Evolutionary conservation across 2,888 invertebrate species (phyloP), one percentile per base, ranked within the genome.

Genomic region (Philaethria dido): DNA sequence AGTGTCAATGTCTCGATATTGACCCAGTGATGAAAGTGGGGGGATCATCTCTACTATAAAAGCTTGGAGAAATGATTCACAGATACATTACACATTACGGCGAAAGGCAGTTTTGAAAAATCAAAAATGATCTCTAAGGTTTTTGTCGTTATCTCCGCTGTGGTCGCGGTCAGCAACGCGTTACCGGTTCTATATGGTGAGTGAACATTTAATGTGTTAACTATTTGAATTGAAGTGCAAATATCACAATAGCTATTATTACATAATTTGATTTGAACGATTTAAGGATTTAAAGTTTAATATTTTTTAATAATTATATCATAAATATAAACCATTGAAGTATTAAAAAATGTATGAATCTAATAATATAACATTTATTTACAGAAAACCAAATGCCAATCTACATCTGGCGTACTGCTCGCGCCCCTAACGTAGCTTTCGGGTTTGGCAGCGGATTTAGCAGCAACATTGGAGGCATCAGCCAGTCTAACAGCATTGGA

Each of bases 371-470:
- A 3, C 13, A 8, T 9, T 60, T 60, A 0, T 47, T 73, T 75
- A 9, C 74, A 78, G 78, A 72, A 50, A 67, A 69, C 20, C 71
- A 64, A 66, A 18, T 62, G 39, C 69, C 66, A 3, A 47, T 33
- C 3, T 47, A 64, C 1, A 36, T 62, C 14, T 71, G 64, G 64
- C 69, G 71, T 20, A 48, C 67, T 9, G 84, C 78, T 1, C 86
- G 87, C 33, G 78, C 85, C 0, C 92, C 92, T 1, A 84, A 80
- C 70, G 72, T 91, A 44, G 85, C 90, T 0, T 91, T 86, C 71
- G 89, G 88, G 1, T 88, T 84, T 62, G 92, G 92, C 55, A 87
- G 85, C 64, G 92, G 90, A 8, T 87, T 90, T 74, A 85, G 85
- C 76, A 88, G 85, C 78, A 87, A 89, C 77, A 85, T 92, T 68